phyloP scores from a whole-genome alignment of 1,140 invertebrate species.

The Sesamia nonagrioides region DNA sequence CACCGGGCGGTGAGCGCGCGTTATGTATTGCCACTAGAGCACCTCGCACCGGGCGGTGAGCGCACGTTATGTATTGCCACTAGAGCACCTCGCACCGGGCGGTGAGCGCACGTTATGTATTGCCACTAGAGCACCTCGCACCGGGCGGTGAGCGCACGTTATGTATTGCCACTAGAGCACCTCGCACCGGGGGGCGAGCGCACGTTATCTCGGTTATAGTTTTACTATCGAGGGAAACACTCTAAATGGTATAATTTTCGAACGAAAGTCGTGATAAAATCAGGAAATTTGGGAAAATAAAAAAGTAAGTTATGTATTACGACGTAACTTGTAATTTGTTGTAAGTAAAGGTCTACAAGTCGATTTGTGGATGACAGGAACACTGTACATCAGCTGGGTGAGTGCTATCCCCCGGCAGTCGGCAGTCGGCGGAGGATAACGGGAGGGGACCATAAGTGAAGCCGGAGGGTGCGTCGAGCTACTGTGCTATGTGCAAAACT shows the following conservation, averaged over 20 bases:
- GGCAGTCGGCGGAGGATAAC: background rate
- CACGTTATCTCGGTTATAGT: conserved; percentile 35
- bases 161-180: too few relatives aligned
- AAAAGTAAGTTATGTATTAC: conserved; percentile 24
- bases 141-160: too few relatives aligned
- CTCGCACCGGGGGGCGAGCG: too few relatives aligned
- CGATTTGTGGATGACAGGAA: conserved; percentile 9
- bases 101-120: too few relatives aligned
- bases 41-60: too few relatives aligned
- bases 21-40: too few relatives aligned
- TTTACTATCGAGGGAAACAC: conserved; percentile 25
- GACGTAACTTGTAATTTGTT: background rate
- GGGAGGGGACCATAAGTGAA: background rate
- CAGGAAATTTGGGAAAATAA: conserved; percentile 22
- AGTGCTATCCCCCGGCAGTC: background rate
- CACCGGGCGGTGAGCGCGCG: too few relatives aligned
- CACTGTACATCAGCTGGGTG: background rate
- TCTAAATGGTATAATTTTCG: conserved; percentile 26
- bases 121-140: too few relatives aligned
- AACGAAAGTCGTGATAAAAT: conserved; percentile 29
- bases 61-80: too few relatives aligned
- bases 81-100: too few relatives aligned
- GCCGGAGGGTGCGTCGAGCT: background rate
- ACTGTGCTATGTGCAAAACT: background rate
- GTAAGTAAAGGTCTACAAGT: conserved; percentile 10